phyloP scores from a whole-genome alignment of 37 sponge, comb jelly and placozoan species.

The Haliclona indistincta region DNA sequence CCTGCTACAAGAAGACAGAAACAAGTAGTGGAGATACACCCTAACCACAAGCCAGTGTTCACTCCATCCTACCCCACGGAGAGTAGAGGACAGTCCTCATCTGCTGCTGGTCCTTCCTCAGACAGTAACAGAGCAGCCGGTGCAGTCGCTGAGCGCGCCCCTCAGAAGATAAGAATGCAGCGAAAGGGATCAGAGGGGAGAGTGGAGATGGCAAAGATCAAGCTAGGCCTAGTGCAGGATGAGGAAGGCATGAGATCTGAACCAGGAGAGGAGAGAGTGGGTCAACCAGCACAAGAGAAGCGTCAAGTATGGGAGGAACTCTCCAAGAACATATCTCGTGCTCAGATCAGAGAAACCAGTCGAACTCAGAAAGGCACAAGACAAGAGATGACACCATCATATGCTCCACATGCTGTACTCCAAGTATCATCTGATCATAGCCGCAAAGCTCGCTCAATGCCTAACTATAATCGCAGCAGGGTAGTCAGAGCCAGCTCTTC shows the following conservation, averaged over 20 bases:
- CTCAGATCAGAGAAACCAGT: neutral
- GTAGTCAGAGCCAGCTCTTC: neutral
- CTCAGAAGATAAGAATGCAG: too few relatives aligned
- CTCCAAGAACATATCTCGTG: too few relatives aligned
- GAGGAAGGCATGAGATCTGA: neutral
- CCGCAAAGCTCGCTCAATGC: conserved; percentile 47
- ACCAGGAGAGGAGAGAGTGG: neutral
- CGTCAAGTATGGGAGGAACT: too few relatives aligned
- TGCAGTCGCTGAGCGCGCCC: too few relatives aligned
- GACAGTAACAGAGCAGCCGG: too few relatives aligned
- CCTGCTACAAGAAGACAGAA: neutral
- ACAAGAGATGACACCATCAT: conserved; percentile 4
- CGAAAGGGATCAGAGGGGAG: neutral
- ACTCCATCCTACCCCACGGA: neutral
- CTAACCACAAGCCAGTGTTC: neutral
- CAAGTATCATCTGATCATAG: too few relatives aligned
- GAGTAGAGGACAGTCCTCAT: too few relatives aligned
- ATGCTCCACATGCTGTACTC: neutral
- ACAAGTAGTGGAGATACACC: neutral
- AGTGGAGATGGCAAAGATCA: neutral
- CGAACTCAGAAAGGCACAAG: neutral
- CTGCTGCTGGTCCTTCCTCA: neutral
- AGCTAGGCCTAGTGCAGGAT: too few relatives aligned
- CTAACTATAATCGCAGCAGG: conserved; percentile 12
- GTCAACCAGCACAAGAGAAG: neutral